A percentile compares a stretch with the other conserved stretches of the same genome.
Evolutionary conservation across 2,113 vertebrate species (phyloP).

Genomic region (Odontesthes bonariensis): DNA sequence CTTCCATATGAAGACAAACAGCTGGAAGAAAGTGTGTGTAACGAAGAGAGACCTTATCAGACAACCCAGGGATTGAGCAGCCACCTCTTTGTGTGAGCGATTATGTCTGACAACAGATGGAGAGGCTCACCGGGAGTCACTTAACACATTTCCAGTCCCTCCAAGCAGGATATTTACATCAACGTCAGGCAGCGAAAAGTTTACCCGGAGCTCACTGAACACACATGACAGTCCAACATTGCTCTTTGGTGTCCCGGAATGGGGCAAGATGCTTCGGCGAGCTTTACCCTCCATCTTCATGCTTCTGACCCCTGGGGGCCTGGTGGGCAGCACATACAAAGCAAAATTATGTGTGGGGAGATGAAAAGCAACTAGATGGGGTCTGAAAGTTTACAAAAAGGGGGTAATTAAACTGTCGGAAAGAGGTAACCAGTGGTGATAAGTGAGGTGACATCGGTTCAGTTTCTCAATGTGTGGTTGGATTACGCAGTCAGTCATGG

Average conservation of each 20-base stretch:
- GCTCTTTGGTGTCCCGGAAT: conserved; percentile 67
- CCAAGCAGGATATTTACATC: conserved; percentile 67
- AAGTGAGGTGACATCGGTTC: conserved; percentile 73
- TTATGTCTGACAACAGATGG: conserved; percentile 64
- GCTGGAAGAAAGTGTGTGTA: conserved; percentile 42
- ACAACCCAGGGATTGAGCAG: conserved; percentile 4
- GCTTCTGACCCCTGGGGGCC: conserved; percentile 69
- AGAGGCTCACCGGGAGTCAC: conserved; percentile 44
- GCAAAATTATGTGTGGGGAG: conserved; percentile 77
- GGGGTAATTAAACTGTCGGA: conserved; percentile 78
- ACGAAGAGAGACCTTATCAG: conserved; percentile 30
- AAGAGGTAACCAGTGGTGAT: conserved; percentile 66
- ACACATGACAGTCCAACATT: conserved; percentile 31
- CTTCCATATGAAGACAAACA: conserved; percentile 32
- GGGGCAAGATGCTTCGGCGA: conserved; percentile 46
- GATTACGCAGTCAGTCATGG: conserved; percentile 63
- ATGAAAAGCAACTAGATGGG: conserved; percentile 66
- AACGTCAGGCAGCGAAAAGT: conserved; percentile 55
- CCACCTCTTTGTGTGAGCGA: conserved; percentile 31
- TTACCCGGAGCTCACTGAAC: conserved; percentile 37
- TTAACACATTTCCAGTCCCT: conserved; percentile 41
- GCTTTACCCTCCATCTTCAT: conserved; percentile 28
- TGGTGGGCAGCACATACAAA: conserved; percentile 41
- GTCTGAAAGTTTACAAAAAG: conserved; percentile 61
- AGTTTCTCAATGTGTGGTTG: conserved; percentile 54